These are phyloP conservation scores for Chaetodon trifascialis DNA, from an alignment of 2,113 vertebrate genomes.

Conservation along the genomic window DNA sequence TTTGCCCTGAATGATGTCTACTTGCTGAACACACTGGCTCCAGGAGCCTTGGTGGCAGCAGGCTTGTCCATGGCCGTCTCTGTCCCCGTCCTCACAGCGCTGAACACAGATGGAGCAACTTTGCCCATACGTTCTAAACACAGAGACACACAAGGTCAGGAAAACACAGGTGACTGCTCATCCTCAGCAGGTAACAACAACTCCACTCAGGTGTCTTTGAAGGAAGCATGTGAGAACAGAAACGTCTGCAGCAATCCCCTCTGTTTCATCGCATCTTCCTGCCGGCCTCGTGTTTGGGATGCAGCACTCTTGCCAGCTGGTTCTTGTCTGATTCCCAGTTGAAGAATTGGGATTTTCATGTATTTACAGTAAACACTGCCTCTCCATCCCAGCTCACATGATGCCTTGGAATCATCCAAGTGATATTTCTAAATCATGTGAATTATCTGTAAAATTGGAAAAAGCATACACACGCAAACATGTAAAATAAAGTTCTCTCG, in stretches of 20 bases:
- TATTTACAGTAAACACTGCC: conserved; percentile 1
- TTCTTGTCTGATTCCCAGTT: not conserved
- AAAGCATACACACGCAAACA: not conserved
- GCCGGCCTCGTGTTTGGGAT: not conserved
- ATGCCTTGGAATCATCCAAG: not conserved
- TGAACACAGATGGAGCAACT: conserved; percentile 93
- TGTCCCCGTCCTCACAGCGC: conserved; percentile 85
- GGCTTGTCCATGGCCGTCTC: conserved; percentile 91
- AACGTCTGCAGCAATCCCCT: not conserved
- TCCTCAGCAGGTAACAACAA: not conserved
- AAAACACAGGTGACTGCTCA: not conserved
- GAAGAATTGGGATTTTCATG: not conserved
- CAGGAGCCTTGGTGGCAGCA: conserved; percentile 75
- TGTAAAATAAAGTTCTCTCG: not conserved
- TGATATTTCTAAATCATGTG: not conserved
- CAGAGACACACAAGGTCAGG: conserved; percentile 1
- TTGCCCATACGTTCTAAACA: conserved; percentile 90
- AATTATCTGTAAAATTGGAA: not conserved
- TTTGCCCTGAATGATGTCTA: not conserved
- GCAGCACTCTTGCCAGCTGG: not conserved
- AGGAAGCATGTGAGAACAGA: too few relatives aligned
- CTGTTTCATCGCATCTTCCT: not conserved
- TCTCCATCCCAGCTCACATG: not conserved
- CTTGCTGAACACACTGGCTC: conserved; percentile 92
- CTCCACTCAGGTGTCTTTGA: not conserved